Evolutionary conservation across 2,113 vertebrate genomes (phyloP).

Genomic region (Porphyrio hochstetteri): DNA sequence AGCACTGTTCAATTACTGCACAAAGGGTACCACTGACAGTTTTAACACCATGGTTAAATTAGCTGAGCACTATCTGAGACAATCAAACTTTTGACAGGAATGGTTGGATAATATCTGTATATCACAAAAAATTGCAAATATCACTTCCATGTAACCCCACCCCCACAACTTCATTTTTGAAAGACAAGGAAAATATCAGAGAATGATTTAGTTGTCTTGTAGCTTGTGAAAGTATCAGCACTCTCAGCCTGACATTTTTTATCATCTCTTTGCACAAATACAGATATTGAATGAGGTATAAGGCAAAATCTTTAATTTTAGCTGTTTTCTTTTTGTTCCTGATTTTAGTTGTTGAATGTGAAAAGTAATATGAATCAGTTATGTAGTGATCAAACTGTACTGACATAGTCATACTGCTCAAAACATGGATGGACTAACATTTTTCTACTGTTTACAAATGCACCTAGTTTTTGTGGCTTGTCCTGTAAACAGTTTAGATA

Average conservation of each 20-base stretch:
- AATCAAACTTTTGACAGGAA: slow-evolving; percentile 22
- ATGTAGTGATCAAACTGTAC: neutral
- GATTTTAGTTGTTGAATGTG: neutral
- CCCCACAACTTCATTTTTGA: neutral
- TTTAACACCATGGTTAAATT: slow-evolving; percentile 63
- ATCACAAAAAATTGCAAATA: neutral
- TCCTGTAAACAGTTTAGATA: neutral
- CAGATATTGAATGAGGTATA: neutral
- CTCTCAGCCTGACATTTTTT: neutral
- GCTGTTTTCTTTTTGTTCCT: neutral
- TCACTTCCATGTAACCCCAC: rapidly evolving
- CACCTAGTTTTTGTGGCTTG: neutral
- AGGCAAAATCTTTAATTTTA: neutral
- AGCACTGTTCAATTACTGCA: slow-evolving; percentile 67
- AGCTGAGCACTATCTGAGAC: slow-evolving; percentile 16
- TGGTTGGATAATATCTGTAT: neutral
- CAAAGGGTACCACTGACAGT: slow-evolving; percentile 64
- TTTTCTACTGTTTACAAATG: neutral
- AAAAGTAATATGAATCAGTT: neutral
- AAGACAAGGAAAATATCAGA: neutral
- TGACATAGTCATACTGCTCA: neutral
- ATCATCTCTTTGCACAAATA: neutral
- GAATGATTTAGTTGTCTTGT: neutral
- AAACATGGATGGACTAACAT: neutral
- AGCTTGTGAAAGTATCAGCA: neutral